These are phyloP conservation scores for Andrena trimmerana DNA, from an alignment of 2,888 invertebrate genomes.

Conservation along the genomic window DNA sequence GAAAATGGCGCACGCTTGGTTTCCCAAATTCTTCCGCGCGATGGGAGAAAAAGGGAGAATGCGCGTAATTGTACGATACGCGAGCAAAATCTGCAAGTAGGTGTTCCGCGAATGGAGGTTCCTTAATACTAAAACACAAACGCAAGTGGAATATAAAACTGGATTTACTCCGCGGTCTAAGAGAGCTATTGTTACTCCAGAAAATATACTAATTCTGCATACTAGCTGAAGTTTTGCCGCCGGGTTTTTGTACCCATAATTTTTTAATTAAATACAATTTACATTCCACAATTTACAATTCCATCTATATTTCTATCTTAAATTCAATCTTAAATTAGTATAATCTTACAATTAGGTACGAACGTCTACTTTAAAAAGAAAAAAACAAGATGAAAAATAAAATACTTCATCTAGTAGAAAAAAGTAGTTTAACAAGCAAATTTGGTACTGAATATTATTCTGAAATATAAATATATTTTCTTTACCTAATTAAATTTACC, in stretches of 20 bases:
- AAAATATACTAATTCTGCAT: neutral
- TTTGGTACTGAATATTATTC: too few relatives aligned
- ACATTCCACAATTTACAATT: too few relatives aligned
- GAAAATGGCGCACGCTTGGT: neutral
- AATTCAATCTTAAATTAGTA: too few relatives aligned
- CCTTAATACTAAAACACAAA: conserved; percentile 4
- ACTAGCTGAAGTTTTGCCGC: neutral
- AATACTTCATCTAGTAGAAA: too few relatives aligned
- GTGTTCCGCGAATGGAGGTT: conserved; percentile 19
- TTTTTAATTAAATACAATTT: too few relatives aligned
- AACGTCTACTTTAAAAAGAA: too few relatives aligned
- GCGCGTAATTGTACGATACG: conserved; percentile 19
- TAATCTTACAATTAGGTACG: too few relatives aligned
- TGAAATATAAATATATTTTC: too few relatives aligned
- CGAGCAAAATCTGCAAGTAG: conserved; percentile 21
- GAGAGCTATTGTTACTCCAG: neutral
- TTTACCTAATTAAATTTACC: too few relatives aligned
- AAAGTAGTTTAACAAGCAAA: too few relatives aligned
- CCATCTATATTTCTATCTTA: too few relatives aligned
- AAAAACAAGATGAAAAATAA: too few relatives aligned
- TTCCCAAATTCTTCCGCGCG: conserved; percentile 2
- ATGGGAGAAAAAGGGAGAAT: neutral
- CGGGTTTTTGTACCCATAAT: neutral
- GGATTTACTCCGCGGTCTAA: neutral
- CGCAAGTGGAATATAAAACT: neutral